A percentile compares a stretch with the other conserved stretches of the same genome.
These are phyloP conservation scores for Papilio polyxenes DNA, from an alignment of 1,140 invertebrate species.

Conservation along the genomic window DNA sequence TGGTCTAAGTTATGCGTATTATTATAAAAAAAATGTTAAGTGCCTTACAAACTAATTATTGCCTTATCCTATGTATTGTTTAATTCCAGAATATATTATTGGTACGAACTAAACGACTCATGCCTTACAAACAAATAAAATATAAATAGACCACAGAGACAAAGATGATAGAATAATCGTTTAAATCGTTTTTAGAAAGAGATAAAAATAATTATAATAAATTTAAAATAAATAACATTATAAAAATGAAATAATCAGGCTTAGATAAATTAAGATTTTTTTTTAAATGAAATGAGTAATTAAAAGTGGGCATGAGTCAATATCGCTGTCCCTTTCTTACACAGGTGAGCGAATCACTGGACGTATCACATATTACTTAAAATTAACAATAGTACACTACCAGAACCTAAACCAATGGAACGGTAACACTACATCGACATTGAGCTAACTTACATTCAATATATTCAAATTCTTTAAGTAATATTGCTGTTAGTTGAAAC, in stretches of 20 bases:
- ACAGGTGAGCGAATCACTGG: conserved; percentile 63
- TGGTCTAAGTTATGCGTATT: conserved; percentile 79
- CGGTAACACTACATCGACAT: conserved; percentile 77
- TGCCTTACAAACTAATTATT: conserved; percentile 77
- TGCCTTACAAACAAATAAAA: conserved; percentile 46
- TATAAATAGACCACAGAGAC: background rate
- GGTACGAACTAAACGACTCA: conserved; percentile 55
- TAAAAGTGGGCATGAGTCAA: conserved; percentile 52
- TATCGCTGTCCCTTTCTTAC: conserved; percentile 37
- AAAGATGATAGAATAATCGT: background rate
- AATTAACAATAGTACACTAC: conserved; percentile 66
- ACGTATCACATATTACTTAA: conserved; percentile 79
- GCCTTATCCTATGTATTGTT: conserved; percentile 70
- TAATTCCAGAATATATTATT: conserved; percentile 65
- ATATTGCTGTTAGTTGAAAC: conserved; percentile 77
- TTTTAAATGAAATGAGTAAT: background rate
- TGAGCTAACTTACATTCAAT: conserved; percentile 80
- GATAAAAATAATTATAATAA: background rate
- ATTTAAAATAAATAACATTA: background rate
- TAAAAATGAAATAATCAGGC: background rate
- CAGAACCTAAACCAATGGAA: conserved; percentile 78
- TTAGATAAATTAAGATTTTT: background rate
- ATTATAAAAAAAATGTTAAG: conserved; percentile 75
- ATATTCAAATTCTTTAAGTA: conserved; percentile 78
- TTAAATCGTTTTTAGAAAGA: background rate